These are phyloP conservation scores for Cyanoramphus novaezelandiae DNA, from an alignment of 2,113 vertebrate species.

Conservation along the genomic window DNA sequence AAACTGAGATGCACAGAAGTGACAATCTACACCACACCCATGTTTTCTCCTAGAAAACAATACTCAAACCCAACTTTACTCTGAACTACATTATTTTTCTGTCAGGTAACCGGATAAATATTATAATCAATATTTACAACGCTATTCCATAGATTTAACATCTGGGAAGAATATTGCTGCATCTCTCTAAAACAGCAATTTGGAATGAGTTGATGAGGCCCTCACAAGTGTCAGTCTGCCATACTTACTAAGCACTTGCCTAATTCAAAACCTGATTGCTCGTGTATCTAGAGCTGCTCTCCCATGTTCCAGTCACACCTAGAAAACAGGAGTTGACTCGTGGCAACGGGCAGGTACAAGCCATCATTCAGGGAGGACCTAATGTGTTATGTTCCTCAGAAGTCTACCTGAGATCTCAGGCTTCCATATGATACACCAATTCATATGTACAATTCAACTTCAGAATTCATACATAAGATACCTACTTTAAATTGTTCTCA, in stretches of 20 bases:
- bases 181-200: background rate
- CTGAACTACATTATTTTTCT: background rate
- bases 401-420: background rate
- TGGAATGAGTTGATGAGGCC: background rate
- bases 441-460: background rate
- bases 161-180: background rate
- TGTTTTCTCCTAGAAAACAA: background rate
- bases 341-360: background rate
- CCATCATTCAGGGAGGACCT: background rate
- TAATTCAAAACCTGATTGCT: background rate
- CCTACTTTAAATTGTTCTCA: background rate
- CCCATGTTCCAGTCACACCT: background rate
- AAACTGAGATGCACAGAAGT: background rate
- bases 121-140: background rate
- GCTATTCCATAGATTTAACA: background rate
- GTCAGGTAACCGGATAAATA: background rate
- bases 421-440: background rate
- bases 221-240: background rate
- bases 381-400: rapidly evolving
- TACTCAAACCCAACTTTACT: background rate
- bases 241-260: background rate
- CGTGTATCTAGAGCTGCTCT: background rate
- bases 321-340: background rate
- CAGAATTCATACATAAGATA: background rate
- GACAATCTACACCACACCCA: background rate